Evolutionary conservation across 2,797 vertebrate genomes (phyloP).

Genomic region (Dendrocincla fuliginosa): DNA sequence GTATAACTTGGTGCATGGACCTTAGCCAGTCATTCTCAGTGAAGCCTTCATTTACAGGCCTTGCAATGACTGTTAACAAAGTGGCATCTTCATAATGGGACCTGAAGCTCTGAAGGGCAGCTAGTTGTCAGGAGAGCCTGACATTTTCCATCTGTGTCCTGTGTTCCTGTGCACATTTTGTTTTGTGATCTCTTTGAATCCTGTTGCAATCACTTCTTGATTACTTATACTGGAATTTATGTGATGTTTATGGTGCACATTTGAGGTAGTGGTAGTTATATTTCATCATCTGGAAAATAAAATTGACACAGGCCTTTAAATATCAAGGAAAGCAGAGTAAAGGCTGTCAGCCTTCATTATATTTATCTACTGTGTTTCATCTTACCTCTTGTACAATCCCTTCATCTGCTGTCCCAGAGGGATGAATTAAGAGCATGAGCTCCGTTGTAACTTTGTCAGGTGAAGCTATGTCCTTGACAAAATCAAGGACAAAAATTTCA

Average conservation of each 20-base stretch:
- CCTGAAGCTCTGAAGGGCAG: not conserved
- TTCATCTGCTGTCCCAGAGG: not conserved
- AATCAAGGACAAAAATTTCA: not conserved
- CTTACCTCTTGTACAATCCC: not conserved
- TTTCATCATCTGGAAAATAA: slow-evolving; percentile 41
- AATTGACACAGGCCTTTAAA: slow-evolving; percentile 34
- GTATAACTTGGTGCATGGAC: not conserved
- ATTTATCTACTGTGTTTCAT: not conserved
- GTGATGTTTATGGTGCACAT: not conserved
- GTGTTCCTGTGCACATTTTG: not conserved
- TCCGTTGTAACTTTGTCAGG: not conserved
- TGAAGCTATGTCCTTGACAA: not conserved
- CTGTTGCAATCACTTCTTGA: not conserved
- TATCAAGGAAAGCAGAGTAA: not conserved
- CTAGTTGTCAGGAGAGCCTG: not conserved
- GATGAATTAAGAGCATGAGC: not conserved
- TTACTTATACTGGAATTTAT: not conserved
- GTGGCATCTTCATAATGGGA: not conserved
- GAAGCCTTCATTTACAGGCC: not conserved
- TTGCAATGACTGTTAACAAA: not conserved
- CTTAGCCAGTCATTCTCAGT: not conserved
- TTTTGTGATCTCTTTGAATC: not conserved
- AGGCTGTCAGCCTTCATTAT: slow-evolving; percentile 6
- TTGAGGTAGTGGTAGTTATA: not conserved
- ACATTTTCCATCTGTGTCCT: not conserved